Conservation (phyloP, 1,140 invertebrate genomes). For the Teleopsis dalmanni region DNA sequence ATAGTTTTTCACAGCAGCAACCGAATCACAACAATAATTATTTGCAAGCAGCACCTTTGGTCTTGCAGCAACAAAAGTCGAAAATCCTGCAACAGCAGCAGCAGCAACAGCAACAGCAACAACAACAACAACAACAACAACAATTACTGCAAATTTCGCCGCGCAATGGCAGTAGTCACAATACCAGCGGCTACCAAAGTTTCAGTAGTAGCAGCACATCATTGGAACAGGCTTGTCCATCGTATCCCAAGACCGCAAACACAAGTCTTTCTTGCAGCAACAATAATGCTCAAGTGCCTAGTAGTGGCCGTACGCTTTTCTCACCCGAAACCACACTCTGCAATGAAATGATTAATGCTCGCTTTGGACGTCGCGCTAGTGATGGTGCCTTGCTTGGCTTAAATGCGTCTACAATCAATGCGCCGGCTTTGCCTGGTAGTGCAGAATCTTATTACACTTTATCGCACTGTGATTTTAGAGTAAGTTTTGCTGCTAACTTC, state of each 20-base stretch:
- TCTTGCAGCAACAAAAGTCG: constrained; percentile 5
- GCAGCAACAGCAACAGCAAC: constrained; percentile 11
- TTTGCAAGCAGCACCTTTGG: constrained; percentile 20
- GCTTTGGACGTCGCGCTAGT: constrained; percentile 32
- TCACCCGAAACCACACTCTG: constrained; percentile 39
- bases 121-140: not conserved
- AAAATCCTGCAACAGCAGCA: constrained; percentile 9
- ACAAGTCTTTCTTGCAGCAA: constrained; percentile 4
- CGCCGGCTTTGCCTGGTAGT: constrained; percentile 17
- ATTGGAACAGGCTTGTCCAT: constrained; percentile 40
- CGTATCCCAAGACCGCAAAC: constrained; percentile 16
- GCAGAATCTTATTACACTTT: constrained; percentile 34
- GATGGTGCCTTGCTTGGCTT: constrained; percentile 37
- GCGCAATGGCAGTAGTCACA: constrained; percentile 35
- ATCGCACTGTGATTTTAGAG: constrained; percentile 32
- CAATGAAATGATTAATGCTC: constrained; percentile 25
- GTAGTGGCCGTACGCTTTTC: constrained; percentile 19
- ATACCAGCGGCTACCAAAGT: constrained; percentile 42
- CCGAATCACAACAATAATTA: constrained; percentile 28
- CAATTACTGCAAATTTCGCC: constrained; percentile 22
- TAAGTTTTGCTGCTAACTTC: not conserved
- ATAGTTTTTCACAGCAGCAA: constrained; percentile 20
- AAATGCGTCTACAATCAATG: constrained; percentile 16
- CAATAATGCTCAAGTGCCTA: not conserved
- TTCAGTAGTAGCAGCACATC: constrained; percentile 43